Base-by-base conservation (phyloP, 2,797 vertebrate genomes). In the Perodicticus potto region DNA sequence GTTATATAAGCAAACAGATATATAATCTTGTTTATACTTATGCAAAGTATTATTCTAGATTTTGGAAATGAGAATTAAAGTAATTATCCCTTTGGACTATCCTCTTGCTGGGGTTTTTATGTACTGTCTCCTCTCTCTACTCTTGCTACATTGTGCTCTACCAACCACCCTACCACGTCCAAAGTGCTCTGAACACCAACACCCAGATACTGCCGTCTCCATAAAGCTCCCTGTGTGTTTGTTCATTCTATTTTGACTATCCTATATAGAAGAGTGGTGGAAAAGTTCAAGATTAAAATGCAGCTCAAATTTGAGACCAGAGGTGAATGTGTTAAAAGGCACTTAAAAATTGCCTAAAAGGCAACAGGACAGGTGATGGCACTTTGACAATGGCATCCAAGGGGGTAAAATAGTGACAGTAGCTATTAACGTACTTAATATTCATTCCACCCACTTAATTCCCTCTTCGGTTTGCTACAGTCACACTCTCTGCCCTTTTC, bases 221-320 rank as follows among this genome's bases (percentile, higher is more conserved):
- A 1, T 81, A 91, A 45, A 53, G 93, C 45, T 45, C 4, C 5
- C n/a, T 19, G 10, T 20, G 2, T 45, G 22, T 32, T 69, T 45
- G 22, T 32, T 69, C 27, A 67, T 69, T n/a, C 53, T 3, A 10
- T 84, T 67, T 67, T 63, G 49, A 83, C 78, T 40, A 80, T 53
- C 7, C 11, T 72, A 11, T 57, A 84, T n/a, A 85, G 61, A 92
- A 94, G 13, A 89, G 19, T 32, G 25, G n/a, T 34, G 6, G 45
- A 93, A 91, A 94, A 83, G 55, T 80, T 97, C 57, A 92, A 87
- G 57, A 80, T 11, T 55, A 84, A 65, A 86, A 49, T 34, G 27
- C 22, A 91, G 20, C 2, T 69, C 22, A 19, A 37, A 22, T 61
- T 20, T 49, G 59, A 69, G 49, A 90, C 3, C 29, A 92, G 80